phyloP scores from a whole-genome alignment of 2,888 invertebrate species.

The Acanthosepion lycidas region DNA sequence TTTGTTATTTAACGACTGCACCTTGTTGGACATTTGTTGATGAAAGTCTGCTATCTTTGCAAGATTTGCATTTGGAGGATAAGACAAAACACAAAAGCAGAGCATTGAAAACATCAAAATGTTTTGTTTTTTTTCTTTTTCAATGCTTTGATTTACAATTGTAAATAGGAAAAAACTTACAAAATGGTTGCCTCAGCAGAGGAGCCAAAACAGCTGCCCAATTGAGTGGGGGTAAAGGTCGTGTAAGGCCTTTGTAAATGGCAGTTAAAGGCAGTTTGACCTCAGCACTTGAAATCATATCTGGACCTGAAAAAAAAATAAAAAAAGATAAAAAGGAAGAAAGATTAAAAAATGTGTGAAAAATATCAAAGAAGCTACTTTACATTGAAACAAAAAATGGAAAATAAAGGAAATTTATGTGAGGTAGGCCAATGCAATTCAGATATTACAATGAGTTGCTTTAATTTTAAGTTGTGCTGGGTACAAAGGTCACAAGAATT shows the following conservation, averaged over 20 bases:
- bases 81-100: too few relatives aligned
- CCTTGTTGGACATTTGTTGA: too few relatives aligned
- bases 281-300: conserved; percentile 53
- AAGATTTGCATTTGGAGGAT: too few relatives aligned
- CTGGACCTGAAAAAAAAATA: conserved; percentile 59
- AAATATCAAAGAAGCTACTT: neutral
- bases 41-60: too few relatives aligned
- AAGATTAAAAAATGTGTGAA: too few relatives aligned
- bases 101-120: too few relatives aligned
- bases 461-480: too few relatives aligned
- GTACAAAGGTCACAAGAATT: too few relatives aligned
- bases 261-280: conserved; percentile 59
- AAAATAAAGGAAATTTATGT: too few relatives aligned
- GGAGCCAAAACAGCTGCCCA: conserved; percentile 71
- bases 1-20: too few relatives aligned
- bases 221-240: conserved; percentile 69
- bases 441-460: too few relatives aligned
- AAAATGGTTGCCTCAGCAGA: conserved; percentile 66
- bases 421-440: too few relatives aligned
- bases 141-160: neutral
- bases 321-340: neutral
- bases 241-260: conserved; percentile 60
- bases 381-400: neutral
- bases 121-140: neutral
- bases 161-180: conserved; percentile 54